phyloP scores from a whole-genome alignment of 2,888 invertebrate genomes.

The Oscheius onirici region DNA sequence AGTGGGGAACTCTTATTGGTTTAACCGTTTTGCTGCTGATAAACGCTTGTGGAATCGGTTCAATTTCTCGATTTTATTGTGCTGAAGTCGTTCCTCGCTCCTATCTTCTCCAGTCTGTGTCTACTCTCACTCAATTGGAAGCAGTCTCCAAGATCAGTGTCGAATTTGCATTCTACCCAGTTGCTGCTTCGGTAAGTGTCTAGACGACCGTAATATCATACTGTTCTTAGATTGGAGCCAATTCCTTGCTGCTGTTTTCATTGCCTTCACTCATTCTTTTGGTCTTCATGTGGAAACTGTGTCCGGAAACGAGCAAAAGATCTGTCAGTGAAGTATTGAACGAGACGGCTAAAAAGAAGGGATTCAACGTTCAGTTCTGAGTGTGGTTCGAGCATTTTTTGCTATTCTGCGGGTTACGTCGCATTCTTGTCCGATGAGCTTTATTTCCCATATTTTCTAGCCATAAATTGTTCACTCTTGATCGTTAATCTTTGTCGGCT shows the following conservation, averaged over 20 bases:
- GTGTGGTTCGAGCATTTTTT: background rate
- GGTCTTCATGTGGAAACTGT: conserved; percentile 35
- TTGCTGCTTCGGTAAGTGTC: conserved; percentile 36
- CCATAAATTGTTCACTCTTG: conserved; percentile 9
- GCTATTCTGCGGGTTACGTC: background rate
- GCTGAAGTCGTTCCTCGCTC: conserved; percentile 42
- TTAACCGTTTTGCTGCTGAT: conserved; percentile 41
- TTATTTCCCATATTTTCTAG: background rate
- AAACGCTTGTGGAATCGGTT: conserved; percentile 44
- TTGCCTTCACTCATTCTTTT: conserved; percentile 35
- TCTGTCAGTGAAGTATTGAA: conserved; percentile 32
- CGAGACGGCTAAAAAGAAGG: conserved; percentile 26
- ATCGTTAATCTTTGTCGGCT: background rate
- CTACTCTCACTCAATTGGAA: conserved; percentile 38
- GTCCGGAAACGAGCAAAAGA: conserved; percentile 37
- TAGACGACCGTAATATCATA: background rate
- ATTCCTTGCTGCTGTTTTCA: conserved; percentile 38
- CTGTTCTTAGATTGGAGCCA: conserved; percentile 35
- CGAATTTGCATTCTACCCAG: conserved; percentile 42
- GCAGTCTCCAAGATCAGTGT: conserved; percentile 39
- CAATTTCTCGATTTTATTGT: conserved; percentile 47
- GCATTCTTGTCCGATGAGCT: conserved; percentile 4
- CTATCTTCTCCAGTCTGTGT: conserved; percentile 39
- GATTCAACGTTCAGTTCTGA: conserved; percentile 20
- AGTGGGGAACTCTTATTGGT: conserved; percentile 37